phyloP scores from a whole-genome alignment of 1,140 invertebrate genomes.

The Drosophila azteca region DNA sequence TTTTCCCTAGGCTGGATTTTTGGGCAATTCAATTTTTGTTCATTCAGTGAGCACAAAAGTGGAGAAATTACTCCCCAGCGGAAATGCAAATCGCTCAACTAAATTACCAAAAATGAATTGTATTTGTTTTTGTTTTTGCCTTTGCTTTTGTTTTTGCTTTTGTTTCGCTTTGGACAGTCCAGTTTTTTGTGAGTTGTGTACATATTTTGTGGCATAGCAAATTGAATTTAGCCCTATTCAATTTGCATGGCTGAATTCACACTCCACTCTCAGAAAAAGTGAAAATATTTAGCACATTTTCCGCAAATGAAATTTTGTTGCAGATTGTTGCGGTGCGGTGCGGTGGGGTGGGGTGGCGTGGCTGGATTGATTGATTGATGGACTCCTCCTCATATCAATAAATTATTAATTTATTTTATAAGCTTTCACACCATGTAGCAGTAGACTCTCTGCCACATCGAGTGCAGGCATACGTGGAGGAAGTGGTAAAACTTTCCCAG shows the following conservation, averaged over 20 bases:
- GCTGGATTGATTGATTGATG: slow-evolving; percentile 28
- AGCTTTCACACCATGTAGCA: neutral
- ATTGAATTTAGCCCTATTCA: slow-evolving; percentile 55
- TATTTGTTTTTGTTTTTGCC: slow-evolving; percentile 6
- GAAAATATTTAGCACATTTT: slow-evolving; percentile 36
- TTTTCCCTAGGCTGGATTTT: slow-evolving; percentile 22
- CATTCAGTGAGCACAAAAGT: slow-evolving; percentile 40
- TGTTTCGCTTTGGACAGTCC: slow-evolving; percentile 1
- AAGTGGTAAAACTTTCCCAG: slow-evolving; percentile 23
- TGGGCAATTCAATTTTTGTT: slow-evolving; percentile 51
- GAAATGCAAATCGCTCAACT: slow-evolving; percentile 55
- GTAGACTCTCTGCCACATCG: neutral
- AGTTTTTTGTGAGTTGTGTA: neutral
- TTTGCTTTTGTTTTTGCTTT: neutral
- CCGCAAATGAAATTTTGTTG: slow-evolving; percentile 20
- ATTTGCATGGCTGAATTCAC: slow-evolving; percentile 43
- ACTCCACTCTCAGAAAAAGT: slow-evolving; percentile 1
- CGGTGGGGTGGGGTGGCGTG: too few species aligned
- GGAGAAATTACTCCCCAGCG: slow-evolving; percentile 50
- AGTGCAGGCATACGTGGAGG: slow-evolving; percentile 21
- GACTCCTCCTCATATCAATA: slow-evolving; percentile 5
- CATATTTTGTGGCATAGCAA: slow-evolving; percentile 17
- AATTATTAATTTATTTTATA: slow-evolving; percentile 20
- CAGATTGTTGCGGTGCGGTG: slow-evolving; percentile 15
- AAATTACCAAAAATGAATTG: slow-evolving; percentile 34